Percentiles rank a stretch among this genome's conserved stretches.
These are phyloP conservation scores for Tauraco erythrolophus DNA, from an alignment of 2,113 vertebrate species.

Conservation along the genomic window DNA sequence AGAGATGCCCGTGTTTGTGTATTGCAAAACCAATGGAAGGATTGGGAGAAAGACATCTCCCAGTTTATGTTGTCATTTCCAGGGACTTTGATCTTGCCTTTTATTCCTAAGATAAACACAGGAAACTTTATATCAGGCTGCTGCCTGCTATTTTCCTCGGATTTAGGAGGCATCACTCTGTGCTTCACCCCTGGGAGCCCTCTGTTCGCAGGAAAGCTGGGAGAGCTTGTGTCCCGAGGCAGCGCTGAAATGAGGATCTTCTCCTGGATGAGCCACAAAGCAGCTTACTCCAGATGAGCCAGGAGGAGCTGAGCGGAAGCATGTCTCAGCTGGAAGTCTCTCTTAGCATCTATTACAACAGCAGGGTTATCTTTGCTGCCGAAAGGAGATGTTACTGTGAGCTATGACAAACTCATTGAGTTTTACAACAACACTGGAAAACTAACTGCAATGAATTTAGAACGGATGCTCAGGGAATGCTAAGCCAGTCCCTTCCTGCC, in stretches of 20 bases:
- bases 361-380: constrained; percentile 45
- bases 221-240: background rate
- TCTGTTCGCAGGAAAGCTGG: background rate
- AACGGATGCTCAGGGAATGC: constrained; percentile 15
- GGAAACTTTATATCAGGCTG: background rate
- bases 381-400: constrained; percentile 46
- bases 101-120: background rate
- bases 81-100: background rate
- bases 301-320: constrained; percentile 18
- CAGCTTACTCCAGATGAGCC: constrained; percentile 40
- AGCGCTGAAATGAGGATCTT: constrained; percentile 7
- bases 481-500: constrained; percentile 1
- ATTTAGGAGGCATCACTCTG: background rate
- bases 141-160: background rate
- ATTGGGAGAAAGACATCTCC: background rate
- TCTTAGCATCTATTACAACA: constrained; percentile 59
- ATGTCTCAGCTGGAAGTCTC: constrained; percentile 51
- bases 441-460: constrained; percentile 26
- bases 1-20: background rate
- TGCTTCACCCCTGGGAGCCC: background rate
- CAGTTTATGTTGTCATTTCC: background rate
- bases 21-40: background rate
- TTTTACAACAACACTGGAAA: constrained; percentile 40
- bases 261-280: constrained; percentile 14
- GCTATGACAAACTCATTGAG: constrained; percentile 59